Evolutionary conservation across 2,113 vertebrate genomes (phyloP).

Genomic region (Ptychochromis oligacanthus): DNA sequence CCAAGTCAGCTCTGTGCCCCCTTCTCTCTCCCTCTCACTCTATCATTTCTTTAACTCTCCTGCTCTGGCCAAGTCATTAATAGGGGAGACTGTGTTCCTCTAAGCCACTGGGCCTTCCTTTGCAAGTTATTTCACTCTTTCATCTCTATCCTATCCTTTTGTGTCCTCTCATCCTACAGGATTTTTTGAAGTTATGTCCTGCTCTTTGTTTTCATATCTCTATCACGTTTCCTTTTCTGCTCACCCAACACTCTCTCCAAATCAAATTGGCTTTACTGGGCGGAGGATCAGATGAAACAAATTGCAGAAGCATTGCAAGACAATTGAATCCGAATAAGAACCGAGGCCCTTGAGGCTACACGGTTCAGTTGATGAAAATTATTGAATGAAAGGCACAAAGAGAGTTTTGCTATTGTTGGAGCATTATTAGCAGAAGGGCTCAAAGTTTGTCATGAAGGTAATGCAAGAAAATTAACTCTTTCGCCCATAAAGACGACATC

Average conservation of each 20-base stretch:
- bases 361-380: not conserved
- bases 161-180: not conserved
- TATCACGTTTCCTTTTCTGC: not conserved
- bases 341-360: not conserved
- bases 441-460: no score
- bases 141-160: not conserved
- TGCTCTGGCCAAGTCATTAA: slow-evolving; percentile 50
- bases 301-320: not conserved
- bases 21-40: not conserved
- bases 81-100: slow-evolving; percentile 42
- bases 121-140: not conserved
- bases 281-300: not conserved
- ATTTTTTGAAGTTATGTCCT: not conserved
- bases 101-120: slow-evolving; percentile 37
- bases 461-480: no score
- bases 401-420: no score
- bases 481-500: no score
- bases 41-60: slow-evolving; percentile 15
- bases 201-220: not conserved
- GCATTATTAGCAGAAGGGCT: no score
- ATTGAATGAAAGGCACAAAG: no score
- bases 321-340: not conserved
- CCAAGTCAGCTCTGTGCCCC: slow-evolving; percentile 45
- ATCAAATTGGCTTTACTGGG: slow-evolving; percentile 8
- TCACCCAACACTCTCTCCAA: not conserved